These are phyloP conservation scores for Salpingus planirostris DNA, from an alignment of 2,888 invertebrate species.

Conservation along the genomic window DNA sequence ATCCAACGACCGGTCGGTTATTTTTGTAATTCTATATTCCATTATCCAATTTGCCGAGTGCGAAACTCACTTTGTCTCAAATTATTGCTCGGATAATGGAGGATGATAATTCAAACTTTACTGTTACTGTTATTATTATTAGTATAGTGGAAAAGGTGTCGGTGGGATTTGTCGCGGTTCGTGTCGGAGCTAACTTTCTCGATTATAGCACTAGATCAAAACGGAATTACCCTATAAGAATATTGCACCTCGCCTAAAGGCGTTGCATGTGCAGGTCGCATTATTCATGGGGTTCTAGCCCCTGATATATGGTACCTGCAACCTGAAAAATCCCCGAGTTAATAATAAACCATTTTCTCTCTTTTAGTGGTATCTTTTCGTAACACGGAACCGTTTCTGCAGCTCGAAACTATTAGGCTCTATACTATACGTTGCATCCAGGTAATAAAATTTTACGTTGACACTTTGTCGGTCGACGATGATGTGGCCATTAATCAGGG, in stretches of 20 bases:
- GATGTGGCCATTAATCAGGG: conserved; percentile 9
- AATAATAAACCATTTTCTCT: conserved; percentile 28
- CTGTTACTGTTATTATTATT: no score
- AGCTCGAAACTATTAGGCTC: conserved; percentile 16
- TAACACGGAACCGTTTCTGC: conserved; percentile 28
- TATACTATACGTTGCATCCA: no score
- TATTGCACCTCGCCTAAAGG: conserved; percentile 31
- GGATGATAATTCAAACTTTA: no score
- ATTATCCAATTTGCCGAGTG: no score
- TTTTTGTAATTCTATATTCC: no score
- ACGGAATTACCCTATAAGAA: conserved; percentile 29
- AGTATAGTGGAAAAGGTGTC: no score
- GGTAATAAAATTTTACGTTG: conserved; percentile 9
- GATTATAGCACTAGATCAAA: conserved; percentile 27
- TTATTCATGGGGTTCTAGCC: conserved; percentile 21
- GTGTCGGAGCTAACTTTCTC: conserved; percentile 25
- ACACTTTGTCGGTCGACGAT: conserved; percentile 9
- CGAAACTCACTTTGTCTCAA: no score
- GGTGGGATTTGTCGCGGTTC: no score
- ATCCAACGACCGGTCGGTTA: no score
- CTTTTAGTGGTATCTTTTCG: conserved; percentile 28
- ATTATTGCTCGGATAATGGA: no score
- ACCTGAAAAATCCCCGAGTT: conserved; percentile 30
- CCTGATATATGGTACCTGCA: conserved; percentile 25
- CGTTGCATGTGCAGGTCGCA: conserved; percentile 31